Evolutionary conservation across 2,888 invertebrate genomes (phyloP).

Genomic region (Lagria hirta): DNA sequence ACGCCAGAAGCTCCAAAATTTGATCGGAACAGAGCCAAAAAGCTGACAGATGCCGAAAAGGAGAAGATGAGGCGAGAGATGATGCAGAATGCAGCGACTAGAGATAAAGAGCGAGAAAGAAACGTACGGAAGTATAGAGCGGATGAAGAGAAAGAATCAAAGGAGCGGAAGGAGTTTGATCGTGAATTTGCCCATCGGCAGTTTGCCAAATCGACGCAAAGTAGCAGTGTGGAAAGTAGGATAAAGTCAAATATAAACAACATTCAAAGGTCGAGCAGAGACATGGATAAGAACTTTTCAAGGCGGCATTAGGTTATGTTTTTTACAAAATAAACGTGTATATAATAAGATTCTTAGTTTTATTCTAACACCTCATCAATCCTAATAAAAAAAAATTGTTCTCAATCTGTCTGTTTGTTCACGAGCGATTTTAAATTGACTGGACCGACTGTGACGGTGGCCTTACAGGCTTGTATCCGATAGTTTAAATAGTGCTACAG

Average conservation of each 20-base stretch:
- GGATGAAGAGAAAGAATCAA: constrained; percentile 56
- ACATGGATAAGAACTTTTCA: constrained; percentile 86
- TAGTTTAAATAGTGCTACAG: no score
- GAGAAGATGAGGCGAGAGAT: constrained; percentile 75
- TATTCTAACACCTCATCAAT: no score
- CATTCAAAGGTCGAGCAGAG: constrained; percentile 76
- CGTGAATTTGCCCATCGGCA: constrained; percentile 63
- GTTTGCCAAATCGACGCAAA: constrained; percentile 64
- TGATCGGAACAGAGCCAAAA: constrained; percentile 43
- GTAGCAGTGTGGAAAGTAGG: constrained; percentile 76
- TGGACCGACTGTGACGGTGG: no score
- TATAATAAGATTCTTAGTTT: no score
- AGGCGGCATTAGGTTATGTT: constrained; percentile 32
- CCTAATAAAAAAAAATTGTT: no score
- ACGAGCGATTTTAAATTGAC: no score
- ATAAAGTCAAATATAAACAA: constrained; percentile 87
- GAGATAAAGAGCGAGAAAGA: constrained; percentile 66
- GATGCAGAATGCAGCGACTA: constrained; percentile 76
- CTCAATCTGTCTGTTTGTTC: no score
- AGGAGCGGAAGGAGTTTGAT: constrained; percentile 55
- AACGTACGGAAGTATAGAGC: constrained; percentile 66
- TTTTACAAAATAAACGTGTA: neutral
- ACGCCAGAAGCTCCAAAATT: constrained; percentile 14
- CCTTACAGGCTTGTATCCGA: no score
- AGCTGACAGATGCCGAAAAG: constrained; percentile 65